Percentiles rank a stretch among this genome's conserved stretches.
These are phyloP conservation scores for Drosophila tsacasi DNA, from an alignment of 1,140 invertebrate genomes.

Conservation along the genomic window DNA sequence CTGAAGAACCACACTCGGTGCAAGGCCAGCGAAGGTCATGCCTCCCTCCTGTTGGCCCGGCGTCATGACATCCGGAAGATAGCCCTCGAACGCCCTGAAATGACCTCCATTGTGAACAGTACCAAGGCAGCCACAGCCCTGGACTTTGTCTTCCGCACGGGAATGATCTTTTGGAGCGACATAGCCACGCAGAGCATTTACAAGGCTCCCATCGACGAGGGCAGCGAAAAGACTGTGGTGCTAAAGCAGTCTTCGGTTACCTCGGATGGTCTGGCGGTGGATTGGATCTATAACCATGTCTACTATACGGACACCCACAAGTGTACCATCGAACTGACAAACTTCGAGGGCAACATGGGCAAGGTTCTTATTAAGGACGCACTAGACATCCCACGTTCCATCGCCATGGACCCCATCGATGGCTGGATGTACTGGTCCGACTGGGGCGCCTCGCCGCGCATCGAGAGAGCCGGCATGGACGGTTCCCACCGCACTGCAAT, in stretches of 20 bases:
- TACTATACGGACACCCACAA: conserved; percentile 98
- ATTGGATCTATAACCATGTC: conserved; percentile 98
- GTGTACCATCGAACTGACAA: conserved; percentile 95
- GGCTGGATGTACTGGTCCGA: conserved; percentile 99
- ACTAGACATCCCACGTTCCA: conserved; percentile 97
- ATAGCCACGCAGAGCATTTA: conserved; percentile 95
- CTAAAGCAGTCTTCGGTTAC: conserved; percentile 93
- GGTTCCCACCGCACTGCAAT: conserved; percentile 95
- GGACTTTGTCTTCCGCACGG: conserved; percentile 95
- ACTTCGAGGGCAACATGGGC: conserved; percentile 95
- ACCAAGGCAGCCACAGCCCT: conserved; percentile 94
- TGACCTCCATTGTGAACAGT: conserved; percentile 94
- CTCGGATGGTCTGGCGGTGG: conserved; percentile 97
- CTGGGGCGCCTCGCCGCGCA: conserved; percentile 96
- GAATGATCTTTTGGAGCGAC: conserved; percentile 98
- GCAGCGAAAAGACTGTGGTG: conserved; percentile 92
- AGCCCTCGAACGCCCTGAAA: conserved; percentile 94
- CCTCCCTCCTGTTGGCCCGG: conserved; percentile 93
- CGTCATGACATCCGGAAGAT: conserved; percentile 95
- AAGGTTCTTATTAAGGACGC: conserved; percentile 93
- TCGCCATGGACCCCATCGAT: conserved; percentile 97
- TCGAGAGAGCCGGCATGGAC: conserved; percentile 97
- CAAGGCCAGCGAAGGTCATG: conserved; percentile 94
- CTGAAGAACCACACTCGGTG: conserved; percentile 93
- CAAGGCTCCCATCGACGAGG: conserved; percentile 97